phyloP scores from a whole-genome alignment of 2,888 invertebrate species.

The Oxytorus armatus region DNA sequence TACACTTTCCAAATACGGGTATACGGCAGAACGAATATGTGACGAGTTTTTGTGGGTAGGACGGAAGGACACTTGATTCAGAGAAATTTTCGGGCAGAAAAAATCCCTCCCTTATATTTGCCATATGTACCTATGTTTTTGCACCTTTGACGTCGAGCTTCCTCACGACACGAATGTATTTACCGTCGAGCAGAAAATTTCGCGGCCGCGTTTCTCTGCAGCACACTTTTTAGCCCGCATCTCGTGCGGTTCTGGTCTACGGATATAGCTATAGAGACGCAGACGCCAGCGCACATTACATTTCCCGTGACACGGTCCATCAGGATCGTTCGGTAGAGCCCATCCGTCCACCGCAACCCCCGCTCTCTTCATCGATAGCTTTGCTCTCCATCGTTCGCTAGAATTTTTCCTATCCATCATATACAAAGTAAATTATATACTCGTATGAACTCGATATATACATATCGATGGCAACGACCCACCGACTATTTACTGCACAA shows the following conservation, averaged over 20 bases:
- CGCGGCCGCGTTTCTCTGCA: not conserved
- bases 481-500: slow-evolving; percentile 13
- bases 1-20: not conserved
- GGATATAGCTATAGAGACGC: not conserved
- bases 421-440: not conserved
- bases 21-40: slow-evolving; percentile 6
- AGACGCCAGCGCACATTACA: not conserved
- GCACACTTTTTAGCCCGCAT: slow-evolving; percentile 12
- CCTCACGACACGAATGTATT: slow-evolving; percentile 38
- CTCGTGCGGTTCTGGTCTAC: slow-evolving; percentile 31
- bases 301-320: slow-evolving; percentile 48
- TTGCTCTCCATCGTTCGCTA: slow-evolving; percentile 17
- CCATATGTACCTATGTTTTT: slow-evolving; percentile 10
- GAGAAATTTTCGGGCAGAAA: not conserved
- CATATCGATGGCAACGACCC: not conserved
- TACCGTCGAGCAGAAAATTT: slow-evolving; percentile 42
- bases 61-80: slow-evolving; percentile 1
- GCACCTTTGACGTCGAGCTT: slow-evolving; percentile 37
- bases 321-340: slow-evolving; percentile 44
- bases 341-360: slow-evolving; percentile 25
- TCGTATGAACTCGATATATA: not conserved
- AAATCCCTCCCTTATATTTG: slow-evolving; percentile 18
- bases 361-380: slow-evolving; percentile 16
- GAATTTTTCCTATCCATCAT: slow-evolving; percentile 27
- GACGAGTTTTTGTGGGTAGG: slow-evolving; percentile 20